Base-by-base conservation (phyloP, 2,113 vertebrate genomes). In the Cyprinodon variegatus region DNA sequence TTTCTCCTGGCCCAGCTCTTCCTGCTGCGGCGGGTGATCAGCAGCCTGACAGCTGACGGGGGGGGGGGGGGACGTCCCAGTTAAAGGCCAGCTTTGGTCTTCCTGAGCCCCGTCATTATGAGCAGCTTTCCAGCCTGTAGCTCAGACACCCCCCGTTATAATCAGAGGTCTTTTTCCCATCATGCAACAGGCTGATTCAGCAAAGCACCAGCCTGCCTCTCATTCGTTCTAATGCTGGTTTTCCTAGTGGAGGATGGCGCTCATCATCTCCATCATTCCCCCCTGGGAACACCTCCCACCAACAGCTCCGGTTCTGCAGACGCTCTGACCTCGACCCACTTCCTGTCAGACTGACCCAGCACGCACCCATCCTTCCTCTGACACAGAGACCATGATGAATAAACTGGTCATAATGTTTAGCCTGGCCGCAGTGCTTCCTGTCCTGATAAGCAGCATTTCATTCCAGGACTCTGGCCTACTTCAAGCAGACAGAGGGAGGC, bases 51-150 rank as follows among this genome's bases (percentile, higher is more conserved):
- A 43, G 14, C 76, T 72, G 65, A 66, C 29, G 70, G 69, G 11
- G 74, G 45, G 63, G 57, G 40, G 60, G 17, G 48, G 63, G 75
- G 29, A 57, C 10, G 20, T 81, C 83, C 79, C 45, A 43, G 67
- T 74, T 20, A 83, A 83, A 86, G 74, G 79, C 57, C 81, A 79
- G 4, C 57, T 4, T 78, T 88, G 81, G 76, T 84, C 74, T 83
- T 81, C 20, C 43, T 50, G 60, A 65, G 69, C 78, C 20, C 12
- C 45, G 37, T 69, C 70, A 61, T 68, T 64, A 43, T 57, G 66
- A 46, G 39, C 60, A 74, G 22, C 79, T 22, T 14, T 13, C 38
- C 36, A 38, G 4, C 29, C 29, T 29, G 29, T 29, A 29, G 29
- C 29, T 29, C 29, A 29, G 29, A 29, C 29, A 29, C 29, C 29